These are phyloP conservation scores for Malthinus flaveolus DNA, from an alignment of 2,888 invertebrate species.

Conservation along the genomic window DNA sequence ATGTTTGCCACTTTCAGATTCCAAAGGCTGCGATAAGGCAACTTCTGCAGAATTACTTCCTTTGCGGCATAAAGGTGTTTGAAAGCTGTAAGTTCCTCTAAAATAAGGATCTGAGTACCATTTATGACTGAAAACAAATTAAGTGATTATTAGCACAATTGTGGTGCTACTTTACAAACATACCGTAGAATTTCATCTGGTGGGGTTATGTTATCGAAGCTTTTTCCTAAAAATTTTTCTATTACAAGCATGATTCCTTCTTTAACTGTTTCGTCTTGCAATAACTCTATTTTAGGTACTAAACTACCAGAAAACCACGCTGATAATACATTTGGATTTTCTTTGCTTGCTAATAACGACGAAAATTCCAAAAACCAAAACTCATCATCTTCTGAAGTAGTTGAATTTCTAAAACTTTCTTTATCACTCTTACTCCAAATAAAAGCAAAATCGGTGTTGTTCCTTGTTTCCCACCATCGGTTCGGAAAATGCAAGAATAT, in stretches of 20 bases:
- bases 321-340: conserved; percentile 64
- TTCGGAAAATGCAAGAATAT: conserved; percentile 63
- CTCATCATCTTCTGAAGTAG: background rate
- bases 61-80: conserved; percentile 27
- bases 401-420: conserved; percentile 14
- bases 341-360: conserved; percentile 68
- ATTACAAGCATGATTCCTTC: conserved; percentile 57
- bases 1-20: background rate
- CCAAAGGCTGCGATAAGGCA: conserved; percentile 22
- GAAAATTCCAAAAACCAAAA: conserved; percentile 68
- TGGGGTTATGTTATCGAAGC: conserved; percentile 55
- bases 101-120: conserved; percentile 70
- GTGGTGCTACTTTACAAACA: too few species aligned
- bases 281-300: conserved; percentile 64
- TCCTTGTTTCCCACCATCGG: conserved; percentile 61
- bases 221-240: conserved; percentile 58
- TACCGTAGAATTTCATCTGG: conserved; percentile 51
- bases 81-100: conserved; percentile 43
- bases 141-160: conserved; percentile 7
- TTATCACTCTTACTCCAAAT: conserved; percentile 61
- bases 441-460: conserved; percentile 56
- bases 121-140: conserved; percentile 57
- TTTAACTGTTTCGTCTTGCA: conserved; percentile 60
- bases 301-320: conserved; percentile 72
- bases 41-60: conserved; percentile 5